These are phyloP conservation scores for Murina feae DNA, from an alignment of 2,113 vertebrate species.

Conservation along the genomic window DNA sequence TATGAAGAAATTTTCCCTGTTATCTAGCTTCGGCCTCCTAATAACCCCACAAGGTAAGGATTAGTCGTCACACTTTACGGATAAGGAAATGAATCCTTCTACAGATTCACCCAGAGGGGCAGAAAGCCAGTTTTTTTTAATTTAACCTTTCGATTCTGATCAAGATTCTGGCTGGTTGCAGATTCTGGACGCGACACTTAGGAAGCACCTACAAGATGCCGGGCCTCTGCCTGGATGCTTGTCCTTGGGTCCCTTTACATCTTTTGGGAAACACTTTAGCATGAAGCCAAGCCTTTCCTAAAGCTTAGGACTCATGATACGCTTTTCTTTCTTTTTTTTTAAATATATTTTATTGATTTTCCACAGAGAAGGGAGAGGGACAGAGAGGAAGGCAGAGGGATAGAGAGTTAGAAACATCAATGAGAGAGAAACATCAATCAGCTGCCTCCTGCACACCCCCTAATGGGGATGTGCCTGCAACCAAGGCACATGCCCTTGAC, in stretches of 20 bases:
- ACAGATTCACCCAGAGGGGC: background rate
- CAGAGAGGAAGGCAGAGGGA: no score
- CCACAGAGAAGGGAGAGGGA: no score
- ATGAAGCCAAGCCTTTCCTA: background rate
- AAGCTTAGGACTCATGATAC: background rate
- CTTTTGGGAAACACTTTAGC: background rate
- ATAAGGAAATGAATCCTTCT: constrained; percentile 37
- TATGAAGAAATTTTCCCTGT: background rate
- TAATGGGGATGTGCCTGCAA: no score
- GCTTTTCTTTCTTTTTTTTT: no score
- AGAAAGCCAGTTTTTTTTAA: background rate
- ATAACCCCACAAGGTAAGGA: background rate
- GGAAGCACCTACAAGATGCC: background rate
- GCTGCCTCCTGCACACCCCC: no score
- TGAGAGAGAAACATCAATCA: no score
- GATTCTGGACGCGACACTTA: background rate
- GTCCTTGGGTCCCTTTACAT: background rate
- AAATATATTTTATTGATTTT: no score
- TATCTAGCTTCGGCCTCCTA: background rate
- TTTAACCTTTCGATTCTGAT: background rate
- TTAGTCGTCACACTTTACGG: background rate
- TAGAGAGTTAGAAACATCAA: no score
- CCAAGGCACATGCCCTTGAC: no score
- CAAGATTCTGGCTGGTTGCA: background rate
- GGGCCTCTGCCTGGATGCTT: background rate